Conservation (phyloP, 2,888 invertebrate species). For the Andrena dorsata region DNA sequence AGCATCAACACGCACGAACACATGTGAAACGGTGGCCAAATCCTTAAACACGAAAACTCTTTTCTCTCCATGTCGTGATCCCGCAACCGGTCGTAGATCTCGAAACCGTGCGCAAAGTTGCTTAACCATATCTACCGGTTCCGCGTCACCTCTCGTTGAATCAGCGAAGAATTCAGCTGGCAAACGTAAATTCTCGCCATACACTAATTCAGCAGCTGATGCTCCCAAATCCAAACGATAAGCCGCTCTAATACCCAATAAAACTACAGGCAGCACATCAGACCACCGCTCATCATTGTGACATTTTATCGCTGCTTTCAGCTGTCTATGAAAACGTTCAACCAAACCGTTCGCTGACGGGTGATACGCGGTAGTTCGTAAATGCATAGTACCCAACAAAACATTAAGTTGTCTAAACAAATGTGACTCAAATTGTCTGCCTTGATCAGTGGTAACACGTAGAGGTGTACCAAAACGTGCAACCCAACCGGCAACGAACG, state of each 20-base stretch:
- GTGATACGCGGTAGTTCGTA: conserved; percentile 7
- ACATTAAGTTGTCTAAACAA: neutral
- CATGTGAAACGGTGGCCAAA: conserved; percentile 41
- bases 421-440: conserved; percentile 5
- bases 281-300: conserved; percentile 1
- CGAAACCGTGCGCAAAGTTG: neutral
- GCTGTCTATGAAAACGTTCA: conserved; percentile 4
- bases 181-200: neutral
- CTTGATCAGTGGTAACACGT: conserved; percentile 7
- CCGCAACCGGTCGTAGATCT: no score
- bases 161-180: neutral
- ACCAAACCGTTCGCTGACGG: conserved; percentile 11
- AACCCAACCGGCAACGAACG: neutral
- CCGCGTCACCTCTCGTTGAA: neutral
- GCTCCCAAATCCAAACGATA: neutral
- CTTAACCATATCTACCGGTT: neutral
- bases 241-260: neutral
- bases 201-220: neutral
- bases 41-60: conserved; percentile 48
- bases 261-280: neutral
- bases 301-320: conserved; percentile 15
- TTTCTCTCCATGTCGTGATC: conserved; percentile 24
- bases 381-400: neutral
- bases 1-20: conserved; percentile 50
- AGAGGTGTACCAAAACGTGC: neutral